phyloP scores from a whole-genome alignment of 2,888 invertebrate genomes.

The Teleogryllus oceanicus region DNA sequence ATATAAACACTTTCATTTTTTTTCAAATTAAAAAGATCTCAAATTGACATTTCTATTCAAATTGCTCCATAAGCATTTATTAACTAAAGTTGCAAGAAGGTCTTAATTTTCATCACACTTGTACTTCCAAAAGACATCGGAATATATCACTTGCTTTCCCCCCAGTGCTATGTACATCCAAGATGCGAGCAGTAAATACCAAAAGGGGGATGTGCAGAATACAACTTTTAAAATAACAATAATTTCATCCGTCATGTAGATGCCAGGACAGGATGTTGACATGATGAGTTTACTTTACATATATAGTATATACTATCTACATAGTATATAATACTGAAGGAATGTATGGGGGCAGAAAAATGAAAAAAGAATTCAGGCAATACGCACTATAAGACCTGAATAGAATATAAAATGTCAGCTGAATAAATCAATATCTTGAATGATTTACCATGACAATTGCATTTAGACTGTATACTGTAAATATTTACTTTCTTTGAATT shows the following conservation, averaged over 20 bases:
- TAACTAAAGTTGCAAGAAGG: too few species aligned
- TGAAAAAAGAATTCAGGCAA: conserved; percentile 61
- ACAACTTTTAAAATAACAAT: conserved; percentile 61
- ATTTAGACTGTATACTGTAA: too few species aligned
- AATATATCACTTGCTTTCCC: conserved; percentile 55
- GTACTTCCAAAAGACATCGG: conserved; percentile 47
- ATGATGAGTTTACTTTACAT: conserved; percentile 66
- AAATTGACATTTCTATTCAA: too few species aligned
- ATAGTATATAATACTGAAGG: conserved; percentile 81
- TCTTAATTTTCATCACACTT: too few species aligned
- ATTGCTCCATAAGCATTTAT: too few species aligned
- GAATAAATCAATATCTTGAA: too few species aligned
- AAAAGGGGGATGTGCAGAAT: conserved; percentile 66
- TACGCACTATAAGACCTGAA: not conserved
- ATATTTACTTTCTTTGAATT: too few species aligned
- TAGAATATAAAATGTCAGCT: too few species aligned
- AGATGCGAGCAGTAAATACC: conserved; percentile 59
- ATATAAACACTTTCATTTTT: too few species aligned
- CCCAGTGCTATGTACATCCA: conserved; percentile 67
- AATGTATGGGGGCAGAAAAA: conserved; percentile 75
- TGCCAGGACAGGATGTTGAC: conserved; percentile 60
- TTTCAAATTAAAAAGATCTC: too few species aligned
- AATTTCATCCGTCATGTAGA: conserved; percentile 71
- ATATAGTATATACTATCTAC: conserved; percentile 72
- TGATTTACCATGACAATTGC: too few species aligned